phyloP scores from a whole-genome alignment of 1,140 invertebrate species.

The Drosophila pectinifera region DNA sequence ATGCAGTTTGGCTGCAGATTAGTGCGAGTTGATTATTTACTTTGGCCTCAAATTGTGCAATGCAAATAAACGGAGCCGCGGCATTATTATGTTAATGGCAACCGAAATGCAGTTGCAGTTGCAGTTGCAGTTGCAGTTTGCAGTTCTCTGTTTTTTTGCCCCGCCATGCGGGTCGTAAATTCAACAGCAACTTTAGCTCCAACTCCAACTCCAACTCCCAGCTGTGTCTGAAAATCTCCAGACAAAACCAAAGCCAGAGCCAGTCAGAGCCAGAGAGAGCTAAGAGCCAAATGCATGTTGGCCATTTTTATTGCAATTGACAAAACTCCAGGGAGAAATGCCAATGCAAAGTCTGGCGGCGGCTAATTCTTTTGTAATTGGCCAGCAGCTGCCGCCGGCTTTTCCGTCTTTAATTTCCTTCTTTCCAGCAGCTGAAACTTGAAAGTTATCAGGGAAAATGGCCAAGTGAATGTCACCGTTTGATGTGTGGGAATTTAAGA shows the following conservation, averaged over 20 bases:
- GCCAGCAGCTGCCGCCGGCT: constrained; percentile 37
- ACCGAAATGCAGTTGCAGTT: constrained; percentile 23
- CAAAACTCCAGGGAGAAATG: constrained; percentile 40
- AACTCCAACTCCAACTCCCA: constrained; percentile 9
- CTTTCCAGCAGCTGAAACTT: constrained; percentile 3
- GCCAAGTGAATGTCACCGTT: background rate
- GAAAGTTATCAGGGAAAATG: constrained; percentile 2
- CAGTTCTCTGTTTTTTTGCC: background rate
- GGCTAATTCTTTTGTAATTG: constrained; percentile 50
- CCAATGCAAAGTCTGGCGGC: constrained; percentile 37
- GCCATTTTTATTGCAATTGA: constrained; percentile 59
- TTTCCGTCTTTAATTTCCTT: constrained; percentile 11
- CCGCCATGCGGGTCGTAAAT: constrained; percentile 71
- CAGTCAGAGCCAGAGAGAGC: constrained; percentile 1
- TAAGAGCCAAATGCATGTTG: constrained; percentile 39
- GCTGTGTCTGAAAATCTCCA: constrained; percentile 17
- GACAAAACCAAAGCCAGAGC: constrained; percentile 29
- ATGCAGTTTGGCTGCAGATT: constrained; percentile 52
- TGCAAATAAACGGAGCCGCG: constrained; percentile 46
- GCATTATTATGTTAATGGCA: constrained; percentile 40
- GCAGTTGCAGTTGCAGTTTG: constrained; percentile 34
- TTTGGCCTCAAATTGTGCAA: constrained; percentile 53
- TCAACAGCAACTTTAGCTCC: constrained; percentile 29
- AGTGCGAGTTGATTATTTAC: constrained; percentile 56
- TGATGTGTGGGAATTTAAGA: constrained; percentile 4